Base-by-base conservation (phyloP, 37 sponge, comb jelly and placozoan genomes). In the Mnemiopsis leidyi region DNA sequence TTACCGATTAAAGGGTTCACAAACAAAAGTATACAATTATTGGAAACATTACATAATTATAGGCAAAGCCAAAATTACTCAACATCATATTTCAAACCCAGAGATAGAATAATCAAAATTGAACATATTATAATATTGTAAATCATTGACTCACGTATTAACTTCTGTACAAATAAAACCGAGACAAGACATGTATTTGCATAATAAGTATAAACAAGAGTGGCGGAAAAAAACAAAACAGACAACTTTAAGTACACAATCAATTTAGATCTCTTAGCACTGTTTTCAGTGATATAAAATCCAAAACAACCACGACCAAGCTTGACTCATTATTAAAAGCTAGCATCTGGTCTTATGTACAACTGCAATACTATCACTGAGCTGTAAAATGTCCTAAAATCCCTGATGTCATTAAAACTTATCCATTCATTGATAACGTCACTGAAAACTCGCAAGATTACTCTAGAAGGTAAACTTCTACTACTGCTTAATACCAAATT, bases 101-200 rank as follows among this genome's bases (percentile, higher is more conserved):
- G 61, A 48, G 61, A 18, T 48, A 18, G 61, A 5, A 48, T 48
- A 48, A 5, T 48, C 61, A 48, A 48, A 48, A 48, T 48, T 48
- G 61, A 48, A 48, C 61, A 48, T n/a, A n/a, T 48, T 48, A 48
- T 48, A 48, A 48, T 48, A 48, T 48, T 18, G 5, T 18, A 48
- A 18, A 48, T 48, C 13, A 48, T 48, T 48, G 61, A 48, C 61
- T 48, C 61, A 48, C 61, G 61, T 48, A 77, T 77, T 77, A 77
- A 77, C 79, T 77, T 77, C 79, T 77, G 79, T 77, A 77, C 79
- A 77, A 32, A 77, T 77, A 77, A 71, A 71, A 71, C 30, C 13
- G 61, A 48, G 61, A 48, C 9, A 48, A 48, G 9, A 48, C 61
- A 48, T 5, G 13, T 18, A 18, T n/a, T n/a, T n/a, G n/a, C n/a